These are phyloP conservation scores for Phasia obesa DNA, from an alignment of 2,888 invertebrate genomes.

Conservation along the genomic window DNA sequence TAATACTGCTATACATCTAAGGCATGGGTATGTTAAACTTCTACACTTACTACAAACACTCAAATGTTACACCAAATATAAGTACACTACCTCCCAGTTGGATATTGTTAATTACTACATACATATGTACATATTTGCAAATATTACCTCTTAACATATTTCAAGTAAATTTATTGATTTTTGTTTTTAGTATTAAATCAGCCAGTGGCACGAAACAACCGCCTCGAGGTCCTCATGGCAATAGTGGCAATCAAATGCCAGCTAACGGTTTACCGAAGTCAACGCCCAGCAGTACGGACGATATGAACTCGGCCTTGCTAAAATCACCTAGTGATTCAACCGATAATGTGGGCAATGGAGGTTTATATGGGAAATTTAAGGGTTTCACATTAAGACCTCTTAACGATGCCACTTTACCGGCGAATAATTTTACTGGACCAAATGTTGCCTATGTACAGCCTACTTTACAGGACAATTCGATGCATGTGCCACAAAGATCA, in stretches of 20 bases:
- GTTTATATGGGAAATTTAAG: conserved; percentile 93
- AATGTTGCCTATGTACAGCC: conserved; percentile 85
- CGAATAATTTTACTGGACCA: conserved; percentile 78
- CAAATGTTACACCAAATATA: conserved; percentile 34
- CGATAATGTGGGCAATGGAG: conserved; percentile 83
- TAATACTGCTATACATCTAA: conserved; percentile 30
- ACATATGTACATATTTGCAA: conserved; percentile 4
- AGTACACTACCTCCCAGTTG: conserved; percentile 17
- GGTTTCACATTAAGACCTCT: conserved; percentile 88
- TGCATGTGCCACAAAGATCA: conserved; percentile 83
- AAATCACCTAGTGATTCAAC: conserved; percentile 84
- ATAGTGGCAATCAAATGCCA: conserved; percentile 65
- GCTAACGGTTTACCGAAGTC: conserved; percentile 82
- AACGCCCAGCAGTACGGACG: conserved; percentile 86
- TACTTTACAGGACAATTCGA: conserved; percentile 76
- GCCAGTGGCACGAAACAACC: conserved; percentile 76
- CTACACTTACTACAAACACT: conserved; percentile 36
- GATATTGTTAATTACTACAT: neutral
- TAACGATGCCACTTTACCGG: conserved; percentile 78
- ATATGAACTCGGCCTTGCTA: conserved; percentile 88
- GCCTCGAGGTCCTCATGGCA: conserved; percentile 71
- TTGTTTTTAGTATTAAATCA: conserved; percentile 79
- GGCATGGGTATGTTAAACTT: conserved; percentile 69
- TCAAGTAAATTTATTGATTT: conserved; percentile 41
- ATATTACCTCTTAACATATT: neutral